Base-by-base conservation (phyloP, 2,888 invertebrate genomes). In the Orthosia gracilis region DNA sequence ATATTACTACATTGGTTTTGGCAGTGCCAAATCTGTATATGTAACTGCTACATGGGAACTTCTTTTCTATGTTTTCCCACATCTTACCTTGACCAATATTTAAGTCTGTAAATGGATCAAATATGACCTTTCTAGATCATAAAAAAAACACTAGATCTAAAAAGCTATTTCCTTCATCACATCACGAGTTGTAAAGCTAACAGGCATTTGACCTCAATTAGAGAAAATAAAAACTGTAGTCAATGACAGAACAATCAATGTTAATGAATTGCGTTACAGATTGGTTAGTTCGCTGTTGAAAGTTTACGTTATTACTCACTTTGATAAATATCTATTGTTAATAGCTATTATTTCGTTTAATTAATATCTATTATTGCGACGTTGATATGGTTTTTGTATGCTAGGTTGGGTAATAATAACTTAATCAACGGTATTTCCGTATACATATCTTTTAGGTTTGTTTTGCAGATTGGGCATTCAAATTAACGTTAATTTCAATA, bases 211-310 rank as follows among this genome's bases (percentile, higher is more conserved):
- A 92, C 94, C 94, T 91, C 93, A 95, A 94, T 94, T 94, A 93
- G 90, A 90, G 89, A 93, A 93, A 93, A 92, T 91, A 94, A 92
- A 93, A 94, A 93, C 90, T 91, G 73, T 88, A 87, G 85, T 89
- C 94, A 95, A 95, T 94, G 95, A 93, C 94, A 93, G 93, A 94
- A 92, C 92, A 94, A 94, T 95, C 93, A 91, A 89, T 90, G 90
- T 89, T 92, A 92, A 93, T 92, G 90, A 93, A 92, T 92, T 89
- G 89, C 89, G 89, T 88, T 87, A 88, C 89, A 90, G 89, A 92
- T 92, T 89, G 88, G 85, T 79, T 80, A 63, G 88, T 89, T 82
- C 76, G 80, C 70, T 71, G 70, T 78, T 76, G 70, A 81, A 84
- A 81, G 74, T 78, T 76, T 74, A 73, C 59, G 47, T 69, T 70